Conservation (phyloP, 2,888 invertebrate species). For the Drosophila affinis region DNA sequence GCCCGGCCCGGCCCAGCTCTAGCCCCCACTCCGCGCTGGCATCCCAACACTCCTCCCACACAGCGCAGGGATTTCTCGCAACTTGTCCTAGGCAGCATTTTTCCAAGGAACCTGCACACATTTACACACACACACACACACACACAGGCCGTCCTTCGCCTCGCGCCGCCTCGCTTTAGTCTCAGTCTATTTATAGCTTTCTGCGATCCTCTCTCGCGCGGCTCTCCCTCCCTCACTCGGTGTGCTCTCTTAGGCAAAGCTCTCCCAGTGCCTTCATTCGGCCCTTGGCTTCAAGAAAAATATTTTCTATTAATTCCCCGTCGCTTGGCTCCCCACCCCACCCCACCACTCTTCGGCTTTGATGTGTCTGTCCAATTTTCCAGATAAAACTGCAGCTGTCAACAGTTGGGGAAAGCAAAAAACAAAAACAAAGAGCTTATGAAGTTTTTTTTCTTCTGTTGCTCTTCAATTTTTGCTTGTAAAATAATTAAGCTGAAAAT, state of each 20-base stretch:
- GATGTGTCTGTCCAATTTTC: constrained; percentile 24
- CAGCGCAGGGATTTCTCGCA: constrained; percentile 22
- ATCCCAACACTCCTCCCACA: constrained; percentile 18
- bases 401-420: constrained; percentile 35
- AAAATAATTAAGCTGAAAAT: constrained; percentile 75
- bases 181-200: constrained; percentile 42
- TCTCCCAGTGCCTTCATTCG: background rate
- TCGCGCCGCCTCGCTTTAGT: constrained; percentile 1
- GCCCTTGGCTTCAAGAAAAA: constrained; percentile 44
- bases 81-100: constrained; percentile 63
- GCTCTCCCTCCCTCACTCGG: background rate
- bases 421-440: constrained; percentile 34
- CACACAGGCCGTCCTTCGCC: constrained; percentile 27
- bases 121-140: constrained; percentile 24
- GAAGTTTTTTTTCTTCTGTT: constrained; percentile 31
- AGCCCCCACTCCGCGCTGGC: constrained; percentile 15
- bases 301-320: constrained; percentile 46
- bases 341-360: background rate
- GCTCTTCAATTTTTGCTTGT: constrained; percentile 52
- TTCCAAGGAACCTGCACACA: constrained; percentile 74
- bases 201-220: constrained; percentile 12
- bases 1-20: constrained; percentile 4
- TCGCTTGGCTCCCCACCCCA: background rate
- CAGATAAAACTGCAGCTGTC: constrained; percentile 61
- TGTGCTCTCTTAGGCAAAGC: background rate